Conservation (phyloP, 1,140 invertebrate species). For the Heliconius himera region DNA sequence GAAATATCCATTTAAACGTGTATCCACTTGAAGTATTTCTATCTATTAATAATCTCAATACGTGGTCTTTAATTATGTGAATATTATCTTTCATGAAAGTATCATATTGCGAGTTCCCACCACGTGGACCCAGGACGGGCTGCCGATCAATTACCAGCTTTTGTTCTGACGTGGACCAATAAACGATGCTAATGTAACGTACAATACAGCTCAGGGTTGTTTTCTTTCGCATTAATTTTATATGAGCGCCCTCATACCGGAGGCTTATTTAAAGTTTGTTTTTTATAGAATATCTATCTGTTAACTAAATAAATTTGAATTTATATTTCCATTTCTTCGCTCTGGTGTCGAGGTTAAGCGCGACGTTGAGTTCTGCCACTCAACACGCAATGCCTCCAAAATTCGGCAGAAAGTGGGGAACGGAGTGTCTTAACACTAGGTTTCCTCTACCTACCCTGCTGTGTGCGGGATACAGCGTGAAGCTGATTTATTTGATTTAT, state of each 20-base stretch:
- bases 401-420: too few relatives aligned
- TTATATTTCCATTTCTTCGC: too few relatives aligned
- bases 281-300: not conserved
- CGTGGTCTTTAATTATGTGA: constrained; percentile 36
- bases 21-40: not conserved
- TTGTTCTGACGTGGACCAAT: constrained; percentile 59
- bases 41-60: not conserved
- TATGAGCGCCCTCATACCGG: not conserved
- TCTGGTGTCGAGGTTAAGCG: too few relatives aligned
- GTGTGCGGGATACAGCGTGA: too few relatives aligned
- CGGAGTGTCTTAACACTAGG: too few relatives aligned
- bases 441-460: too few relatives aligned
- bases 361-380: too few relatives aligned
- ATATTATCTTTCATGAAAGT: constrained; percentile 41
- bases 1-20: not conserved
- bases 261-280: not conserved
- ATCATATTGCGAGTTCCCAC: constrained; percentile 52
- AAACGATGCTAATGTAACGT: constrained; percentile 15
- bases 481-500: too few relatives aligned
- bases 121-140: constrained; percentile 42
- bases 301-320: too few relatives aligned
- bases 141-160: constrained; percentile 45
- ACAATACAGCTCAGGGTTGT: not conserved
- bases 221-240: not conserved
- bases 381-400: too few relatives aligned